Evolutionary conservation across 2,113 vertebrate genomes (phyloP), one percentile per base, ranked within the genome.

Genomic region (Tricholaema leucomelas): DNA sequence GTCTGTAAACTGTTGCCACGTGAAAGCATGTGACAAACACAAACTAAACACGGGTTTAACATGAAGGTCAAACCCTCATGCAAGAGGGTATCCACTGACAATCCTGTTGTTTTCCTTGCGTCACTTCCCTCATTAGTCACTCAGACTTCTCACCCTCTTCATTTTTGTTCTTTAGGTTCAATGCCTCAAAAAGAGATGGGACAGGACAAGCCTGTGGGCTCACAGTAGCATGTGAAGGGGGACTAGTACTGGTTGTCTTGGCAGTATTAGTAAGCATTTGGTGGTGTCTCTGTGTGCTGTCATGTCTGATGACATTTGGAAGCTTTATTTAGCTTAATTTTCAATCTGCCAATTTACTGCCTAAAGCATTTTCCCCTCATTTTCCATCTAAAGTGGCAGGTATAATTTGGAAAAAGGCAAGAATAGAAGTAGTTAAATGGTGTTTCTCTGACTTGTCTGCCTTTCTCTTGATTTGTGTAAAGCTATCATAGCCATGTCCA

Each of bases 1-100:
- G 12, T 64, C 59, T 92, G 8, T 40, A 56, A 72, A 52, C 30
- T 42, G 20, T 55, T 63, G 31, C 28, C 3, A 0, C 16, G n/a
- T 59, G 56, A 54, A 65, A 60, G 46, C 46, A 66, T 84, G 15
- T 66, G 35, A 8, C 38, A 76, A 52, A 44, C 33, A 8, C 38
- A 76, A 52, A 44, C 33, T 52, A 28, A 75, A 14, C 0, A 1
- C 9, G 33, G 8, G 24, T 82, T 70, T 93, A 8, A 48, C 3
- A 2, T 35, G 7, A 52, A 59, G 71, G 52, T 18, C 11, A 66
- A 40, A 61, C 13, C 0, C 0, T 4, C 15, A 4, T 7, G 4
- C 64, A 52, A 40, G 28, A 59, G 21, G 3, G 6, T 33, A 13
- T 67, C n/a, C 50, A 0, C 58, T 50, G 36, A 21, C 59, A 25